Conservation (phyloP, 2,113 vertebrate species). For the Clarias batrachus region DNA sequence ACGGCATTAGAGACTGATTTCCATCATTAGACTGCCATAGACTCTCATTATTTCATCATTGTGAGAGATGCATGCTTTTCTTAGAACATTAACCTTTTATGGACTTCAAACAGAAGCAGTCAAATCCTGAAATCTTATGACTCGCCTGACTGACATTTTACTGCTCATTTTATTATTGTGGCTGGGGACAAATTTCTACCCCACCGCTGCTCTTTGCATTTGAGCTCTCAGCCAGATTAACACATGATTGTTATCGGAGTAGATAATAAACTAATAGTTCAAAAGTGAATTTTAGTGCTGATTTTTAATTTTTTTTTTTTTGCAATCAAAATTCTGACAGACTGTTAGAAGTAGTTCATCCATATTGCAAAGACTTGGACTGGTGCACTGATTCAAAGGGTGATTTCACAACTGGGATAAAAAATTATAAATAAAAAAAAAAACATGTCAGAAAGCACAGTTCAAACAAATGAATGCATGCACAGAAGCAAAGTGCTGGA, state of each 20-base stretch:
- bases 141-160: not conserved
- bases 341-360: not conserved
- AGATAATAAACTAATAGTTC: not conserved
- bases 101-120: not conserved
- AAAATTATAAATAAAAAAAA: not conserved
- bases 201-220: not conserved
- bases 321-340: not conserved
- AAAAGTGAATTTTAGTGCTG: not conserved
- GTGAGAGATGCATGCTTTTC: not conserved
- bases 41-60: not conserved
- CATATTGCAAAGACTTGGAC: not conserved
- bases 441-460: not conserved
- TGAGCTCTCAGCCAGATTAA: not conserved
- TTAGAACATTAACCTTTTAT: not conserved
- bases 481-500: not conserved
- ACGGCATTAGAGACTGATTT: not conserved
- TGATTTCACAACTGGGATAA: not conserved
- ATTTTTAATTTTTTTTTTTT: not conserved
- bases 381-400: not conserved
- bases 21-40: too few species aligned
- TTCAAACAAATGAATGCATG: not conserved
- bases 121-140: not conserved
- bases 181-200: not conserved
- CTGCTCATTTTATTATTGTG: slow-evolving; percentile 5
- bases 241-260: not conserved